Conservation (phyloP, 1,140 invertebrate species). For the Nasonia longicornis region DNA sequence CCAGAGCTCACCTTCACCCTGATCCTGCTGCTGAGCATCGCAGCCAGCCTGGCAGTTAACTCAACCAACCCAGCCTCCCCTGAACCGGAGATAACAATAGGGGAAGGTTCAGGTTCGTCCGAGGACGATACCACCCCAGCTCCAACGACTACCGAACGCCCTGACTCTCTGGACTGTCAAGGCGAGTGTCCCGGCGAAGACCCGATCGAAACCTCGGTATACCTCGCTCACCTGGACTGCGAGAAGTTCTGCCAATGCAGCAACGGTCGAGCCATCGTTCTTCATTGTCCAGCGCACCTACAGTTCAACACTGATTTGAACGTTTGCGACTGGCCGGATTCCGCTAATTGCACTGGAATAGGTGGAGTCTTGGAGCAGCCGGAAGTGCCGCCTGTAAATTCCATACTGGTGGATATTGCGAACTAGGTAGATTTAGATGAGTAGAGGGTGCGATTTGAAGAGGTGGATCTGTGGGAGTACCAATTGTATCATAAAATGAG, state of each 20-base stretch:
- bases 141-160: neutral
- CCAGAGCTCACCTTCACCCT: neutral
- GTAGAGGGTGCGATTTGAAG: no score
- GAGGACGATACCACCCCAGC: neutral
- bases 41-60: neutral
- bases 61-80: neutral
- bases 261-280: neutral
- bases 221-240: neutral
- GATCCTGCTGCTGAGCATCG: neutral
- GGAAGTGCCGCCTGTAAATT: neutral
- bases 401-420: neutral
- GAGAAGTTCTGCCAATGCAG: slow-evolving; percentile 24
- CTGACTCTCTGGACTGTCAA: neutral
- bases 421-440: neutral
- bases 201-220: neutral
- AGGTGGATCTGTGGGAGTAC: no score
- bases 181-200: neutral
- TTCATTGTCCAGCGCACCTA: neutral
- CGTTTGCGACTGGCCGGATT: slow-evolving; percentile 16
- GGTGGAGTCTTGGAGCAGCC: neutral
- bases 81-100: neutral
- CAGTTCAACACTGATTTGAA: slow-evolving; percentile 1
- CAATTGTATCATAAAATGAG: no score
- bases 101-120: neutral
- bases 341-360: slow-evolving; percentile 8